A percentile compares a stretch with the other conserved stretches of the same genome.
Evolutionary conservation across 2,113 vertebrate species (phyloP).

Genomic region (Tragelaphus scriptus): DNA sequence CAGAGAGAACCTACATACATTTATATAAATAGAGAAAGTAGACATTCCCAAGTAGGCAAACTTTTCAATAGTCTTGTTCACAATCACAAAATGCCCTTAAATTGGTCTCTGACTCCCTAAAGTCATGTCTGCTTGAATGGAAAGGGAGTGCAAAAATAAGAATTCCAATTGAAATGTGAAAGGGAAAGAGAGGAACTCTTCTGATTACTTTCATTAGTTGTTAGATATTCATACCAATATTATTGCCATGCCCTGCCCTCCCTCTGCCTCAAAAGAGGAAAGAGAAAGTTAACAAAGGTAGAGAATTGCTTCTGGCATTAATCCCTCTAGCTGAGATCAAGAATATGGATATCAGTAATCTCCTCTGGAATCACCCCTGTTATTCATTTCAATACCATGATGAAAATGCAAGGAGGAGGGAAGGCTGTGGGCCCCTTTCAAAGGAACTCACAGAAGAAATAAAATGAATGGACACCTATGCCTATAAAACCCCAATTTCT

Average conservation of each 20-base stretch:
- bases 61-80: background rate
- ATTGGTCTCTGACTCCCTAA: background rate
- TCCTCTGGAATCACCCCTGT: slow-evolving; percentile 44
- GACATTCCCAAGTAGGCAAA: background rate
- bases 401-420: background rate
- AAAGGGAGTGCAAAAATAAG: slow-evolving; percentile 11
- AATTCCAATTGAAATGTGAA: background rate
- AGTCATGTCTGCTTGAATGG: background rate
- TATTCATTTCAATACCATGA: slow-evolving; percentile 34
- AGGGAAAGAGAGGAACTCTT: background rate
- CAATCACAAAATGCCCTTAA: background rate
- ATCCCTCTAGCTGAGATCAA: slow-evolving; percentile 51
- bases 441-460: slow-evolving; percentile 27
- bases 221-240: background rate
- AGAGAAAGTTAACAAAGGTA: slow-evolving; percentile 36
- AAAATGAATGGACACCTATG: slow-evolving; percentile 15
- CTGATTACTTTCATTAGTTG: background rate
- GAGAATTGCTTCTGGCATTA: slow-evolving; percentile 68
- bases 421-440: background rate
- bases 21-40: background rate
- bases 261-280: background rate
- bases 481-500: slow-evolving; percentile 31
- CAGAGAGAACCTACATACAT: background rate
- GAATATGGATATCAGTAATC: slow-evolving; percentile 54
- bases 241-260: background rate